Percentiles rank a stretch among this genome's conserved stretches.
Conservation (phyloP, 2,113 vertebrate genomes). For the Paramisgurnus dabryanus region DNA sequence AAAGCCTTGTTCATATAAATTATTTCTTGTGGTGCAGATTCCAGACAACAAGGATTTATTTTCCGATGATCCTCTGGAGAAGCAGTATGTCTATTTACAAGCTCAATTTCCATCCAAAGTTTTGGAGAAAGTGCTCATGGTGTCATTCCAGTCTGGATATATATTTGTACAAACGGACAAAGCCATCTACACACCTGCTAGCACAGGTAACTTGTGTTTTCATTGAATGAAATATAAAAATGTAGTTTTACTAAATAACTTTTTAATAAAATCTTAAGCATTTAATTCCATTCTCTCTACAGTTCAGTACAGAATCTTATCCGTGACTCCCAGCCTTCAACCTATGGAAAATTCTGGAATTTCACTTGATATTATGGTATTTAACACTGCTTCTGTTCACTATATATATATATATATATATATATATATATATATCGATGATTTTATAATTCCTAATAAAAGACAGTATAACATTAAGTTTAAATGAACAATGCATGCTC, state of each 20-base stretch:
- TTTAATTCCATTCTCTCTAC: neutral
- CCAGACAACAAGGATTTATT: constrained; percentile 22
- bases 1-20: neutral
- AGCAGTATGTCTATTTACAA: constrained; percentile 48
- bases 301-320: constrained; percentile 54
- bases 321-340: constrained; percentile 42
- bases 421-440: no score
- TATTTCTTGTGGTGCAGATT: constrained; percentile 35
- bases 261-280: neutral
- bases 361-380: constrained; percentile 53
- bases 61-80: constrained; percentile 28
- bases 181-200: constrained; percentile 23
- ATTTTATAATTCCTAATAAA: neutral
- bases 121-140: constrained; percentile 51
- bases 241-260: neutral
- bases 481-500: no score
- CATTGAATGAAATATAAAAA: no score
- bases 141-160: constrained; percentile 57
- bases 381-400: neutral
- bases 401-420: no score
- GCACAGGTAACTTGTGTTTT: constrained; percentile 16
- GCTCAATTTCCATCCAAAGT: constrained; percentile 21
- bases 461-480: no score
- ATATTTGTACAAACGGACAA: constrained; percentile 60
- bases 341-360: constrained; percentile 34